Percentiles rank a stretch among this genome's conserved stretches.
These are phyloP conservation scores for Trypoxylus dichotomus DNA, from an alignment of 1,140 invertebrate species.

Conservation along the genomic window DNA sequence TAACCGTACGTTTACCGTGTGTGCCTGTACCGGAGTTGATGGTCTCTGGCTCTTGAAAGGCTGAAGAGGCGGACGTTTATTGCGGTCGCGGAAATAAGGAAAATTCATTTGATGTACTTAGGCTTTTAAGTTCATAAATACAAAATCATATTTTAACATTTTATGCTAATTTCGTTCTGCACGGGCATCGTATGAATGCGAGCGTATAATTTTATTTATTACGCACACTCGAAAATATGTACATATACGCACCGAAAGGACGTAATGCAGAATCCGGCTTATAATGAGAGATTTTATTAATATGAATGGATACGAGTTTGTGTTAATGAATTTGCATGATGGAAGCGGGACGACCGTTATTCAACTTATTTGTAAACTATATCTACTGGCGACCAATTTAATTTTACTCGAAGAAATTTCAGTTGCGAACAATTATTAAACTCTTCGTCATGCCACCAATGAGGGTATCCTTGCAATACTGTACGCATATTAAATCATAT, in stretches of 20 bases:
- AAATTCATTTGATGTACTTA: constrained; percentile 22
- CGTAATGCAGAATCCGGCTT: not conserved
- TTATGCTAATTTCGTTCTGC: constrained; percentile 15
- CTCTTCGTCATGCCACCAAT: no score
- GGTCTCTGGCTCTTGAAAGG: not conserved
- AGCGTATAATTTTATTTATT: constrained; percentile 19
- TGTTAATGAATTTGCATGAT: not conserved
- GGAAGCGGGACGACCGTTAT: not conserved
- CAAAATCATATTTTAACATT: constrained; percentile 25
- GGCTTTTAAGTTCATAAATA: constrained; percentile 14
- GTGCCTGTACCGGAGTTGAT: constrained; percentile 14
- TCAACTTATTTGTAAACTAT: no score
- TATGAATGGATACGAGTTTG: not conserved
- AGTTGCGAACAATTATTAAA: no score
- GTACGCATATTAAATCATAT: no score
- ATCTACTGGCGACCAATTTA: no score
- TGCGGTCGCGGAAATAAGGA: constrained; percentile 22
- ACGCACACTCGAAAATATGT: not conserved
- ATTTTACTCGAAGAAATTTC: no score
- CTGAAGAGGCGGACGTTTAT: constrained; percentile 20
- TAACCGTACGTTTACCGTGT: constrained; percentile 38
- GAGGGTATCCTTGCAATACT: no score
- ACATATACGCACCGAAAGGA: not conserved
- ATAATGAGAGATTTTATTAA: not conserved
- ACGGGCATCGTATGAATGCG: not conserved